Conservation (phyloP, 2,888 invertebrate species). For the Poecilobothrus nobilitatus region DNA sequence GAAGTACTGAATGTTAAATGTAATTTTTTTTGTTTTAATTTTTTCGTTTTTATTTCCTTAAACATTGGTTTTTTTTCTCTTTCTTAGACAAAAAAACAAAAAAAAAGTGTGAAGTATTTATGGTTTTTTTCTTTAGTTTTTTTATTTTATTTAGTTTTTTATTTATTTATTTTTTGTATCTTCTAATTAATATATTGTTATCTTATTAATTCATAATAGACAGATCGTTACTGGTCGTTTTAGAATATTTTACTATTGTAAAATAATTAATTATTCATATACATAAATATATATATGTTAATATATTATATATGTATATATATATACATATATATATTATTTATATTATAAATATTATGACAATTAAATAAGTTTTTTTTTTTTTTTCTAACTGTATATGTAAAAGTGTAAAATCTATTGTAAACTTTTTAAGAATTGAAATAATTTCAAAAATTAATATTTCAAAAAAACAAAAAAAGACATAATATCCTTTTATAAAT, state of each 20-base stretch:
- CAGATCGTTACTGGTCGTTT: constrained; percentile 1
- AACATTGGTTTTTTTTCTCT: constrained; percentile 13
- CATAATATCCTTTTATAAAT: too few relatives aligned
- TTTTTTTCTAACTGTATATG: too few relatives aligned
- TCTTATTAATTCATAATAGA: neutral
- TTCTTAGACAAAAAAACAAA: too few relatives aligned
- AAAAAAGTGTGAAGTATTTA: constrained; percentile 16
- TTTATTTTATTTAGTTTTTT: constrained; percentile 14
- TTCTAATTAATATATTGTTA: constrained; percentile 18
- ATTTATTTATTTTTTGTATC: constrained; percentile 13
- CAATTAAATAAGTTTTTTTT: too few relatives aligned
- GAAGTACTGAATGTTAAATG: constrained; percentile 19
- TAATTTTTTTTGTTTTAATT: constrained; percentile 13
- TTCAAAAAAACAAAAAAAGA: too few relatives aligned
- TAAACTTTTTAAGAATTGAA: too few relatives aligned
- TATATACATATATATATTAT: neutral
- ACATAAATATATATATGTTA: neutral
- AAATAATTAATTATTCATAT: neutral
- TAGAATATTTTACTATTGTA: constrained; percentile 1
- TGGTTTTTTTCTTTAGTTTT: constrained; percentile 12
- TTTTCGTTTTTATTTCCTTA: constrained; percentile 17
- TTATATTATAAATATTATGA: too few relatives aligned
- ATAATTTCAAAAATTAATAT: too few relatives aligned
- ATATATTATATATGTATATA: neutral
- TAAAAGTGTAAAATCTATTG: too few relatives aligned